Base-by-base conservation (phyloP, 1,140 invertebrate genomes). In the Drosophila pseudoobscura region DNA sequence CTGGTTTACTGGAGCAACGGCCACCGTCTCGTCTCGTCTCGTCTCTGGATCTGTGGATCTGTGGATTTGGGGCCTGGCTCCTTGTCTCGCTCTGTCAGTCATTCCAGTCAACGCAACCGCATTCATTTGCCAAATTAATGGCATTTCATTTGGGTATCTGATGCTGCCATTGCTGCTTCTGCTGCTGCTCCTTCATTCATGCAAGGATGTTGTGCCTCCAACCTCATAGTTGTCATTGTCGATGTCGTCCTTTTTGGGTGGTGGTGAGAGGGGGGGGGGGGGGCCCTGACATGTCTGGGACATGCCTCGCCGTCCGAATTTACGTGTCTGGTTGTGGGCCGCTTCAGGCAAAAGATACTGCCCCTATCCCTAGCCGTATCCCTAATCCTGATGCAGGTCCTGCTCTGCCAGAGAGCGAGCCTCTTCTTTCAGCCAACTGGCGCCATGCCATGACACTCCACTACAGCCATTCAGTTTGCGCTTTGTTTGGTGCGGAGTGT, bases 61-160 rank as follows among this genome's bases (percentile, higher is more conserved):
- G 31, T 53, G 50, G 31, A 17, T 39, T 2, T 13, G 11, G 11
- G 35, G 11, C 35, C 13, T 24, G 17, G 13, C 43, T 35, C 15
- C 24, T 45, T 39, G 39, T 35, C 62, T 20, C 35, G 13, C 17
- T 57, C 44, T 60, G 60, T 76, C 24, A 55, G 64, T 60, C 59
- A 70, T 75, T 77, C 54, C 64, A 74, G 53, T 57, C 64, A 82
- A 73, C 62, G 68, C 83, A 88, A 89, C 83, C 83, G 71, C 83
- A 88, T 88, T 88, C 83, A 88, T 88, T 84, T 88, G 83, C 83
- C 78, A 88, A 88, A 88, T 88, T 88, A 88, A 88, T 88, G 83
- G 79, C 84, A 88, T 89, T 88, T 88, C 83, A 88, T 88, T 88
- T 88, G 83, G 75, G 75, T 52, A 39, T 39, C 65, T 43, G 63